These are phyloP conservation scores for Trematomus loennbergii DNA, from an alignment of 2,113 vertebrate species.

Conservation along the genomic window DNA sequence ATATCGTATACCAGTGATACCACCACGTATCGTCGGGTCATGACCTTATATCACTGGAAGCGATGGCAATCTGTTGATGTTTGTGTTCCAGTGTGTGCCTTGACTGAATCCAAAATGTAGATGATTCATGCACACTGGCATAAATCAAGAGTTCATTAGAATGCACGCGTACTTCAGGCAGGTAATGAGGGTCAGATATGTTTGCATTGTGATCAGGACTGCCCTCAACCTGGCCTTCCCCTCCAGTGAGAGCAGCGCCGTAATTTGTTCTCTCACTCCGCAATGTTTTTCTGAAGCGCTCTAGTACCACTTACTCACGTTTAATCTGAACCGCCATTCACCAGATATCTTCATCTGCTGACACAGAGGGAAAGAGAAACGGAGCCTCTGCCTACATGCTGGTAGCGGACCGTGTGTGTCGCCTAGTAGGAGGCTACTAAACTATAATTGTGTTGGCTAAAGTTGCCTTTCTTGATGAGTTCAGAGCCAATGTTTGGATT, in stretches of 20 bases:
- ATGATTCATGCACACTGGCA: background rate
- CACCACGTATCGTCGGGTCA: too few relatives aligned
- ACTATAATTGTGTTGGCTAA: slow-evolving; percentile 37
- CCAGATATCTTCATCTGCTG: background rate
- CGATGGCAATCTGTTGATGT: background rate
- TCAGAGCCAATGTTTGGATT: slow-evolving; percentile 36
- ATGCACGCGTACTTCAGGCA: background rate
- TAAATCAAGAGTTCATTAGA: background rate
- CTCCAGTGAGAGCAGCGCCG: background rate
- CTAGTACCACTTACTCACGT: background rate
- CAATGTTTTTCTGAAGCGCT: background rate
- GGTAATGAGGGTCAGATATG: slow-evolving; percentile 11
- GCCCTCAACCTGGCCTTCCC: too few relatives aligned
- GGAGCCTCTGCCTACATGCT: background rate
- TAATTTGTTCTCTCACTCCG: slow-evolving; percentile 7
- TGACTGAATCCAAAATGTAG: background rate
- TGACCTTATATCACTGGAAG: background rate
- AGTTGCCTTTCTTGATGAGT: slow-evolving; percentile 25
- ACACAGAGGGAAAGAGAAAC: background rate
- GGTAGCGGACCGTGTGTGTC: background rate
- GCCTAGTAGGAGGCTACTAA: slow-evolving; percentile 30
- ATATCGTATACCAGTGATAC: too few relatives aligned
- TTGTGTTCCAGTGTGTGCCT: background rate
- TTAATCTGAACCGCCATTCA: slow-evolving; percentile 2
- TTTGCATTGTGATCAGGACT: slow-evolving; percentile 3